phyloP scores from a whole-genome alignment of 2,113 vertebrate genomes.

The Rhinichthys klamathensis region DNA sequence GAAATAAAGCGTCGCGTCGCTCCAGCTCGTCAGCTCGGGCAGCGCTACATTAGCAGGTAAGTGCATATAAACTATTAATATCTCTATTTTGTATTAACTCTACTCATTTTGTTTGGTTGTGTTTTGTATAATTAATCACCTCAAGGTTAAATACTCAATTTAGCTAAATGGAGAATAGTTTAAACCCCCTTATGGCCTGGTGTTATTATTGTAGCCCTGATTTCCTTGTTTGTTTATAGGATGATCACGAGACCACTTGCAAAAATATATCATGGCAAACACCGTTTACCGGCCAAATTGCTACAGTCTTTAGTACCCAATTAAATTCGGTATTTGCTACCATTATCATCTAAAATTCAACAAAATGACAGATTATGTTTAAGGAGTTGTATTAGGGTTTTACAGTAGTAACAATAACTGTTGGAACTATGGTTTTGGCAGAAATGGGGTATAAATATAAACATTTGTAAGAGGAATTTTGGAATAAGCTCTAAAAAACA shows the following conservation, averaged over 20 bases:
- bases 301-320: not conserved
- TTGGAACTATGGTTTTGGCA: too few species aligned
- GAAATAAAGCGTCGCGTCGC: constrained; percentile 5
- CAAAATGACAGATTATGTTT: not conserved
- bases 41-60: not conserved
- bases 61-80: not conserved
- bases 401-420: not conserved
- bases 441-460: too few species aligned
- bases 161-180: not conserved
- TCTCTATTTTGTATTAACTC: not conserved
- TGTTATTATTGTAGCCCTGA: constrained; percentile 1
- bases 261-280: not conserved
- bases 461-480: not conserved
- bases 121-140: not conserved
- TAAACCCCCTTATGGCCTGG: not conserved
- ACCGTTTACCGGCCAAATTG: not conserved
- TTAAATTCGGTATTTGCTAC: not conserved
- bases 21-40: not conserved
- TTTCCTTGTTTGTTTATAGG: not conserved
- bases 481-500: too few species aligned
- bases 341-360: not conserved
- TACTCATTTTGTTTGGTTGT: not conserved
- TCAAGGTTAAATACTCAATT: not conserved
- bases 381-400: not conserved
- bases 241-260: not conserved